Evolutionary conservation across 2,113 vertebrate species (phyloP), one percentile per base, ranked within the genome.

Genomic region (Phrynocephalus versicolor): DNA sequence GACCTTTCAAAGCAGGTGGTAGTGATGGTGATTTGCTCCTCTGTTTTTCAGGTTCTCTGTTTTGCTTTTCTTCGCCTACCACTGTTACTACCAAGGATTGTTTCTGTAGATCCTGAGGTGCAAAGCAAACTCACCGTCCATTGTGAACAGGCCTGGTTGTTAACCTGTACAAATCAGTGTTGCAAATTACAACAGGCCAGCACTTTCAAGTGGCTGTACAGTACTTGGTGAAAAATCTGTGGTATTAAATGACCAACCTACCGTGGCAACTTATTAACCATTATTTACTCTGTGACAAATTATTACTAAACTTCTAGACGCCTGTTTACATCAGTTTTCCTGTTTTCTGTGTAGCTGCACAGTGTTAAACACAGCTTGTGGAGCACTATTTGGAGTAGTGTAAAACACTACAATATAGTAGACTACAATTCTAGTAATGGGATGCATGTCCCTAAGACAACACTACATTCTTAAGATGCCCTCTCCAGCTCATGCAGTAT

Each of bases 371-470:
- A 60, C 19, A 58, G 51, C 35, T 60, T 60, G 18, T 78, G 60
- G 60, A 60, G n/a, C n/a, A n/a, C n/a, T n/a, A n/a, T n/a, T n/a
- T n/a, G n/a, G n/a, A n/a, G n/a, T n/a, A n/a, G n/a, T n/a, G n/a
- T n/a, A n/a, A n/a, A n/a, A n/a, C n/a, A n/a, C n/a, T n/a, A n/a
- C n/a, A n/a, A n/a, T n/a, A n/a, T n/a, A n/a, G n/a, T n/a, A n/a
- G n/a, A n/a, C n/a, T n/a, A n/a, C n/a, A n/a, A 67, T 16, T 45
- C 10, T 33, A 8, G 72, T 6, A 5, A 60, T 80, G 25, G 33
- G 80, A 51, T 39, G 55, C 7, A 33, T 87, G 3, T 89, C n/a
- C n/a, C 84, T 86, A 82, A 55, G 88, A 70, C 45, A 14, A 4
- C 80, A 35, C 45, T 71, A 8, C 8, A 83, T 2, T 79, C 84